phyloP scores from a whole-genome alignment of 2,797 vertebrate genomes.

The Alcedo quadribrachys region DNA sequence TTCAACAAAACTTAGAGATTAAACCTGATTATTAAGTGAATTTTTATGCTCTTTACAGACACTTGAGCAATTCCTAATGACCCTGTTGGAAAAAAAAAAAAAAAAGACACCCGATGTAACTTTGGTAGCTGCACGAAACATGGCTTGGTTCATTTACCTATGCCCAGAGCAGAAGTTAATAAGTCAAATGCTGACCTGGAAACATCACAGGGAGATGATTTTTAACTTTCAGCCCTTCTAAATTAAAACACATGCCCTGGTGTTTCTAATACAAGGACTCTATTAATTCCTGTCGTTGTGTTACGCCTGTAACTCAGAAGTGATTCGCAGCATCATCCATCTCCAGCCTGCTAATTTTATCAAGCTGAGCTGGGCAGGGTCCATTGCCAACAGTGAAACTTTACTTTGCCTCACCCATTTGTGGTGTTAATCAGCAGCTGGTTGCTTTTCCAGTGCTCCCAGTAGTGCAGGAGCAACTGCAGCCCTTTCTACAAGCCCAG shows the following conservation, averaged over 20 bases:
- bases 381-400: neutral
- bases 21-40: constrained; percentile 38
- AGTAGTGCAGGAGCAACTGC: neutral
- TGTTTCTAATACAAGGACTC: neutral
- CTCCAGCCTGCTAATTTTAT: constrained; percentile 30
- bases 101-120: neutral
- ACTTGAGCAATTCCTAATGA: neutral
- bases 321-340: constrained; percentile 22
- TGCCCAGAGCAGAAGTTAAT: constrained; percentile 4
- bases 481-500: neutral
- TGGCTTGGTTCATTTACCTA: neutral
- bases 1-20: constrained; percentile 50
- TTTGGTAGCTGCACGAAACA: neutral
- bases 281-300: neutral
- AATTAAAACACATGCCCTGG: constrained; percentile 33
- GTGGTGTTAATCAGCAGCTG: neutral
- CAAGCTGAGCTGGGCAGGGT: neutral
- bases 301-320: neutral
- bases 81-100: neutral
- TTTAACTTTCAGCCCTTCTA: constrained; percentile 19
- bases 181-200: constrained; percentile 23
- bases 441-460: neutral
- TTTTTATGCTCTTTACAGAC: neutral
- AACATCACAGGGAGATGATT: neutral
- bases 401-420: neutral